Base-by-base conservation (phyloP, 2,888 invertebrate genomes). In the Luperina nickerlii region DNA sequence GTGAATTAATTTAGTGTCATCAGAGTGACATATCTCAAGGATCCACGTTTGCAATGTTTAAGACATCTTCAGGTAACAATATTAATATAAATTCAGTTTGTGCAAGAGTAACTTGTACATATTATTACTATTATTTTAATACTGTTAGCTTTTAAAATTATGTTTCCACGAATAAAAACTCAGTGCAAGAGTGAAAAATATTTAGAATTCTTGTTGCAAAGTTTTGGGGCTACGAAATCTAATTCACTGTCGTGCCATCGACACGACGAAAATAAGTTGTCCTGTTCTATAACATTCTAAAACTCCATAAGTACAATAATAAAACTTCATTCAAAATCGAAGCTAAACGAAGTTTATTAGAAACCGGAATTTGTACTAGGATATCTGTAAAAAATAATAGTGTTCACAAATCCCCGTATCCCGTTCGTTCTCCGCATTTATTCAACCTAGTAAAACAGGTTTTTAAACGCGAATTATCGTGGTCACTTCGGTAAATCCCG, bases 1-100 rank as follows among this genome's bases (percentile, higher is more conserved):
- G 83, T 73, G 6, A 82, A 73, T 70, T 76, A 48, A 63, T 82
- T 67, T 67, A 62, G 15, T 15, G 15, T 7, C n/a, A n/a, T 45
- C 54, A 18, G 45, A 48, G 5, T 81, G 45, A 45, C 48, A 73
- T 51, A 20, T 73, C 4, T 54, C 51, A 38, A 57, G n/a, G 18
- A 57, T 24, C 7, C 0, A 51, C 5, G 68, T 45, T 63, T 78
- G 45, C 6, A 54, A n/a, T 62, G 11, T n/a, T 54, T n/a, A 0
- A 20, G 20, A 45, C 11, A 32, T 54, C 78, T 78, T 27, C 2
- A 54, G 20, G 24, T 38, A 76, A 51, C 48, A 7, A 32, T n/a
- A 48, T 51, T 27, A 42, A 5, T 67, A 32, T 7, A 11, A 38
- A 13, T 13, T n/a, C 24, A 38, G n/a, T 7, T n/a, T 8, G 4